Conservation (phyloP, 2,888 invertebrate genomes). For the Trichogramma dendrolimi region DNA sequence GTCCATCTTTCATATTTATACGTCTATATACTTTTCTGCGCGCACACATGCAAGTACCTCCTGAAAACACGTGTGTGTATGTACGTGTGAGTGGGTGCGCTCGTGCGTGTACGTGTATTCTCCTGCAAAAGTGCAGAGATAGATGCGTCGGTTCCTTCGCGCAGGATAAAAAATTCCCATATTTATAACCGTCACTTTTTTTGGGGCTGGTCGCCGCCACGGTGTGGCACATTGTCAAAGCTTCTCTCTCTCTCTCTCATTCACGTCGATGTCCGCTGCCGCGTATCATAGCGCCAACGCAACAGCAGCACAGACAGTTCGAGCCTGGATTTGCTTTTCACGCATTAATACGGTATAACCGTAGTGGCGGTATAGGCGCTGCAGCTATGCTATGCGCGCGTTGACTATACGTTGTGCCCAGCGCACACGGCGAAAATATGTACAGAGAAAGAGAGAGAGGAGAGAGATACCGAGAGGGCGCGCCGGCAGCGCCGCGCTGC, state of each 20-base stretch:
- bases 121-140: background rate
- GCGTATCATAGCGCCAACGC: no score
- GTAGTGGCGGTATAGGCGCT: no score
- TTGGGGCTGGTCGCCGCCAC: conserved; percentile 19
- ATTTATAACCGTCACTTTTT: background rate
- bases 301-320: no score
- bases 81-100: background rate
- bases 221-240: conserved; percentile 6
- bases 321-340: no score
- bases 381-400: no score
- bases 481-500: conserved; percentile 46
- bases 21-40: no score
- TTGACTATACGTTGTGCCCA: no score
- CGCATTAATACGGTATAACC: no score
- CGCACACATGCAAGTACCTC: conserved; percentile 1
- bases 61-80: background rate
- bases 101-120: background rate
- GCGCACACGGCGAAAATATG: no score
- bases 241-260: background rate
- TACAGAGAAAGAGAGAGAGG: conserved; percentile 4
- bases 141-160: background rate
- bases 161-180: background rate
- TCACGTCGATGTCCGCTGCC: conserved; percentile 5
- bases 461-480: conserved; percentile 24
- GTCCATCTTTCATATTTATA: background rate